phyloP scores from a whole-genome alignment of 2,888 invertebrate species.

The Noctua fimbriata region DNA sequence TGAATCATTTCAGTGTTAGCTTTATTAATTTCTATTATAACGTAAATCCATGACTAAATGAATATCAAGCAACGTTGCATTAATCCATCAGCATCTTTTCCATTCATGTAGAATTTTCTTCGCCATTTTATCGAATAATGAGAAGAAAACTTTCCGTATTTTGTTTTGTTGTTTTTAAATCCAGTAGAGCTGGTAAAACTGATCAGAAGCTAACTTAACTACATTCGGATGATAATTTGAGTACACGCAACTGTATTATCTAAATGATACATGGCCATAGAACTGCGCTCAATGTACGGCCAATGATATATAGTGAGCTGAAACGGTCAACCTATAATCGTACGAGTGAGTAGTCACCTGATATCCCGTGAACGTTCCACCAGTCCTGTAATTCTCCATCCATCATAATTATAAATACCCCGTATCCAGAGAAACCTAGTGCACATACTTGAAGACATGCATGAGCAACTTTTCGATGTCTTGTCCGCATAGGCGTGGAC shows the following conservation, averaged over 20 bases:
- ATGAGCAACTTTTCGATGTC: slow-evolving; percentile 73
- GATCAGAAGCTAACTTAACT: not conserved
- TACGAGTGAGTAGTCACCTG: slow-evolving; percentile 66
- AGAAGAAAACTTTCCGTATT: not conserved
- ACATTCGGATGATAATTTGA: not conserved
- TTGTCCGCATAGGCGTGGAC: slow-evolving; percentile 74
- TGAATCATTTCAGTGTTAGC: not conserved
- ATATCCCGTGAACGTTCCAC: slow-evolving; percentile 67
- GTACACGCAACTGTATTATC: not conserved
- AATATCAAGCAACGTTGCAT: not conserved
- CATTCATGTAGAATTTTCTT: not conserved
- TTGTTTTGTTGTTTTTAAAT: not conserved
- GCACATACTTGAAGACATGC: slow-evolving; percentile 73
- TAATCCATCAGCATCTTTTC: not conserved
- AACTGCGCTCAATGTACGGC: not conserved
- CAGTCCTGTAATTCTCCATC: not conserved
- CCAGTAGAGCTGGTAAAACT: not conserved
- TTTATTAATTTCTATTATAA: not conserved
- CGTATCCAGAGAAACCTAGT: slow-evolving; percentile 65
- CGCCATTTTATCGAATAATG: not conserved
- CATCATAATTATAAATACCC: not conserved
- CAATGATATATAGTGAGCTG: slow-evolving; percentile 16
- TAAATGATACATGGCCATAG: slow-evolving; percentile 27
- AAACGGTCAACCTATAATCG: slow-evolving; percentile 3
- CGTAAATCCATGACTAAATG: not conserved